Base-by-base conservation (phyloP, 2,797 vertebrate genomes). In the Sebastes melanostomus region DNA sequence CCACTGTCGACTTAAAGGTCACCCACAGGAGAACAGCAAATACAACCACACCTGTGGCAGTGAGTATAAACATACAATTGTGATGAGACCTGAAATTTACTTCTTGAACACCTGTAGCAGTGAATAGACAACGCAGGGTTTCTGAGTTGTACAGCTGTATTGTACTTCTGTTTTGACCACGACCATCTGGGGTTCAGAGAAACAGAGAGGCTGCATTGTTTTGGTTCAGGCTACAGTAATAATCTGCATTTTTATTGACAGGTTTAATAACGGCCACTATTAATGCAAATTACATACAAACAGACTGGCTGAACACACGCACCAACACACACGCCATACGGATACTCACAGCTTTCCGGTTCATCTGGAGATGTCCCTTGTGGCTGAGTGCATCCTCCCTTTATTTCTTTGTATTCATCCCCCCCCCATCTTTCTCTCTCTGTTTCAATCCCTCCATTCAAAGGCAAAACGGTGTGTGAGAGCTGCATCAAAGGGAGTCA, bases 31-130 rank as follows among this genome's bases (percentile, higher is more conserved):
- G 89, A 98, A 92, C 92, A 89, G 38, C 87, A 97, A 97, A 92
- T 99, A 96, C 94, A 99, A 99, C 94, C 97, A 96, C 91, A 98
- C 97, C 82, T 99, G 98, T 86, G 95, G 94, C 91, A 97, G 98
- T 99, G 95, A 98, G 98, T 94, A 46, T 34, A 34, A 29, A 75
- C 32, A 59, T 2, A 24, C 9, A 8, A 27, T 2, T 22, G 10
- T n/a, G 6, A 25, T 66, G 61, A 16, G 14, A 59, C 27, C 7
- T 68, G 34, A 55, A 27, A 73, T 46, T 2, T 71, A 46, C 18
- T 38, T 25, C 4, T 67, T 42, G 16, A 55, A 54, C 52, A 29
- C 34, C 67, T 75, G n/a, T 55, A 52, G 34, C 50, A 58, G 25
- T 55, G 38, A 66, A 14, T 46, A 3, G 12, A 77, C 18, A 32